These are phyloP conservation scores for Syrista parreyssii DNA, from an alignment of 2,888 invertebrate species.

Conservation along the genomic window DNA sequence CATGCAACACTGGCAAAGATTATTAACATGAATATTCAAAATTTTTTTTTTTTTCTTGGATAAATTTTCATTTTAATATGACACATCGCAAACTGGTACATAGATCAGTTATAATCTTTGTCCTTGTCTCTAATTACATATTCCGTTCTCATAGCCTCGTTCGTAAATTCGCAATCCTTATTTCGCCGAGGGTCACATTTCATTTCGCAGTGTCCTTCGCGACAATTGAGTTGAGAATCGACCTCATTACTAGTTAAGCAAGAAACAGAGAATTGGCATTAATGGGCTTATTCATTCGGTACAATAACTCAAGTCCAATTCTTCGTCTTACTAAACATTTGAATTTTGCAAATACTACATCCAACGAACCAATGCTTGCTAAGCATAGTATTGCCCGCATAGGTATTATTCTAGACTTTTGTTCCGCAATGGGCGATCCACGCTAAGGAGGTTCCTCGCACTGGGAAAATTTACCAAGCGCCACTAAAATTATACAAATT, in stretches of 20 bases:
- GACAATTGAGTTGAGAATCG: neutral
- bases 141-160: neutral
- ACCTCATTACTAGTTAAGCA: neutral
- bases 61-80: neutral
- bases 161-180: neutral
- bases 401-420: neutral
- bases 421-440: neutral
- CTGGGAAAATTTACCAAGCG: slow-evolving; percentile 6
- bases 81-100: neutral
- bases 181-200: neutral
- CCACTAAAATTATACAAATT: slow-evolving; percentile 49
- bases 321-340: neutral
- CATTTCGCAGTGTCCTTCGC: neutral
- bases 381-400: neutral
- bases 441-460: neutral
- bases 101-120: neutral
- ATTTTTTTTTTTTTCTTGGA: neutral
- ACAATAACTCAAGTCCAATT: neutral
- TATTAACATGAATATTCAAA: neutral
- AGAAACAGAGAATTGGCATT: neutral
- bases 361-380: too few species aligned
- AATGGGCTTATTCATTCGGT: neutral
- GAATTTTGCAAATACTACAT: neutral
- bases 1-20: neutral
- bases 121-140: neutral